These are phyloP conservation scores for Coregonus suidteri DNA, from an alignment of 2,797 vertebrate species.

Conservation along the genomic window DNA sequence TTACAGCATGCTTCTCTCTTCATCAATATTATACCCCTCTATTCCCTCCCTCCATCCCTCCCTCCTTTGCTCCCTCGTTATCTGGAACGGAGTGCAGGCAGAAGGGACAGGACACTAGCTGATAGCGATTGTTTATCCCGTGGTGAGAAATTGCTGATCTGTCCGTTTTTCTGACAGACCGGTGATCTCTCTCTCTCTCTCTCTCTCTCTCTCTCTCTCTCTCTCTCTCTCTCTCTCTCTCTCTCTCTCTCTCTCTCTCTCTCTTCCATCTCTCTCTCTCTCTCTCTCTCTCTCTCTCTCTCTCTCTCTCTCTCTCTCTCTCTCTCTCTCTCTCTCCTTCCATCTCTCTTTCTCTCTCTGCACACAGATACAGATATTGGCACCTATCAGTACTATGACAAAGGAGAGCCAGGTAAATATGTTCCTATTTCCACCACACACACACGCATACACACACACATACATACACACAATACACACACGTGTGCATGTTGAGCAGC, in stretches of 20 bases:
- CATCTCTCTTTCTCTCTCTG: conserved; percentile 37
- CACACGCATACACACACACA: not conserved
- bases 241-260: conserved; percentile 26
- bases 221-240: conserved; percentile 19
- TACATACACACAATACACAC: not conserved
- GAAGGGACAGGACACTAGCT: conserved; percentile 74
- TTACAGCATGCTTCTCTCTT: conserved; percentile 61
- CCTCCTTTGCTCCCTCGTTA: conserved; percentile 42
- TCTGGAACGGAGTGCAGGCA: conserved; percentile 72
- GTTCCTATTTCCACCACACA: conserved; percentile 16
- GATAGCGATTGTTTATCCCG: conserved; percentile 81
- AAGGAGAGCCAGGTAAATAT: conserved; percentile 89
- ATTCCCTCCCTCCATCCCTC: not conserved
- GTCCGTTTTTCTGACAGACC: conserved; percentile 73
- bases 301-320: conserved; percentile 25
- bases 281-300: conserved; percentile 30
- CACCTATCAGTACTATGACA: conserved; percentile 89
- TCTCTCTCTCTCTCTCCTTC: conserved; percentile 18
- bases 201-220: not conserved
- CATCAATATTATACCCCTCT: conserved; percentile 61
- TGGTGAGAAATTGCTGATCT: conserved; percentile 76
- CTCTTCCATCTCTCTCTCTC: conserved; percentile 33
- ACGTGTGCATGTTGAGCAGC: conserved; percentile 28
- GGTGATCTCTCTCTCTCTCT: conserved; percentile 63
- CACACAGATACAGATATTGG: conserved; percentile 90